Evolutionary conservation across 2,888 invertebrate species (phyloP).

Genomic region (Lucinisca nassula): DNA sequence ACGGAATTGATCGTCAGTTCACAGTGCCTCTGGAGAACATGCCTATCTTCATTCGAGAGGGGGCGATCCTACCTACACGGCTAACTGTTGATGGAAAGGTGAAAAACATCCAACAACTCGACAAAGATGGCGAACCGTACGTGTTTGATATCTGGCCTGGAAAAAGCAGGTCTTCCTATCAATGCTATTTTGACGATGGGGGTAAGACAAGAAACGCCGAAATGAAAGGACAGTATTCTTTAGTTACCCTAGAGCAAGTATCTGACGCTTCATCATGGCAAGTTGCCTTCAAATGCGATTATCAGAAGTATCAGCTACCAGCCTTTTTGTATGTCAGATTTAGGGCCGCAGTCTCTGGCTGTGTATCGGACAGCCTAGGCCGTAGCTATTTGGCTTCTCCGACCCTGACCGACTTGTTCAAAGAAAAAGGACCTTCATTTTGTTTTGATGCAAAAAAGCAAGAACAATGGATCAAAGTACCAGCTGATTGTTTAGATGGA

Average conservation of each 20-base stretch:
- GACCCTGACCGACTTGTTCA: background rate
- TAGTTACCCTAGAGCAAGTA: background rate
- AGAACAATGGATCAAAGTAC: background rate
- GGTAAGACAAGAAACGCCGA: background rate
- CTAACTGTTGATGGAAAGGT: background rate
- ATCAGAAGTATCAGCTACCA: background rate
- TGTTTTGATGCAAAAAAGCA: background rate
- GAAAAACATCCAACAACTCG: background rate
- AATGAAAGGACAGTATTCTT: background rate
- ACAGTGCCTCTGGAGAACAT: background rate
- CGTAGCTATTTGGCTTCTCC: background rate
- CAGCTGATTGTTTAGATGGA: background rate
- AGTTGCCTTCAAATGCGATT: background rate
- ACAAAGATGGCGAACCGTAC: background rate
- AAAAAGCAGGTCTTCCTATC: background rate
- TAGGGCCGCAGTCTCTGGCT: background rate
- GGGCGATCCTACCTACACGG: background rate
- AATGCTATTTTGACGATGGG: background rate
- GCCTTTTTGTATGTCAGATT: background rate
- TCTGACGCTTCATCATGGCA: background rate
- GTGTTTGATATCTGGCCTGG: background rate
- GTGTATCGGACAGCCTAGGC: background rate
- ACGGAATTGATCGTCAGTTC: background rate
- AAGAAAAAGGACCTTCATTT: background rate
- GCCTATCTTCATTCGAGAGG: background rate